Evolutionary conservation across 2,888 invertebrate genomes (phyloP).

Genomic region (Beris chalybata): DNA sequence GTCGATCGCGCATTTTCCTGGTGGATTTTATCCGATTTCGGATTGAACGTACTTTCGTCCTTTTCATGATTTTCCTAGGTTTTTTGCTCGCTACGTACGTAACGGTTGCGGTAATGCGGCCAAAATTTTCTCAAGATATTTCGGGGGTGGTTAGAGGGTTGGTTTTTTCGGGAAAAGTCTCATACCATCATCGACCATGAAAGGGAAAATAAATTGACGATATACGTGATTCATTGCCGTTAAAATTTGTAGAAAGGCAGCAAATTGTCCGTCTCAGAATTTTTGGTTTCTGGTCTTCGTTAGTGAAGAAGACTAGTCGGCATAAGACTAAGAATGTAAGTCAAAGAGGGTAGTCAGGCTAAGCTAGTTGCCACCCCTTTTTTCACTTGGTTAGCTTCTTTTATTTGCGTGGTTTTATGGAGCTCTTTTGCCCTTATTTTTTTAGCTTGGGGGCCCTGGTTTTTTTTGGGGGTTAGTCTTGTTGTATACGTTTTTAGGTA

Average conservation of each 20-base stretch:
- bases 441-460: neutral
- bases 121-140: no score
- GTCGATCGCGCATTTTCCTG: no score
- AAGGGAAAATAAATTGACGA: conserved; percentile 41
- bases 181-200: conserved; percentile 10
- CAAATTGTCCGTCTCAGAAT: conserved; percentile 41
- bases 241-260: conserved; percentile 41
- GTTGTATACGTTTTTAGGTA: conserved; percentile 38
- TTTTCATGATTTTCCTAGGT: no score
- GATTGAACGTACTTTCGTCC: no score
- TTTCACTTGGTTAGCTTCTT: conserved; percentile 16
- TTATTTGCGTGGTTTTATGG: conserved; percentile 29
- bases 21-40: no score
- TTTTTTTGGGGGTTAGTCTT: conserved; percentile 5
- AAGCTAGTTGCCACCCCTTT: conserved; percentile 20
- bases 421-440: conserved; percentile 14
- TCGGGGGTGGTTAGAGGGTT: no score
- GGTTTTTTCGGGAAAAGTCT: conserved; percentile 8
- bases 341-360: conserved; percentile 1
- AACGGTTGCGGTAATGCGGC: no score
- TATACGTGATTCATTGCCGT: conserved; percentile 43
- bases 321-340: conserved; percentile 2
- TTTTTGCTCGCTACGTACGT: no score
- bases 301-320: no score
- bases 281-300: conserved; percentile 30